Evolutionary conservation across 1,140 invertebrate species (phyloP).

Genomic region (Eriosoma lanigerum): DNA sequence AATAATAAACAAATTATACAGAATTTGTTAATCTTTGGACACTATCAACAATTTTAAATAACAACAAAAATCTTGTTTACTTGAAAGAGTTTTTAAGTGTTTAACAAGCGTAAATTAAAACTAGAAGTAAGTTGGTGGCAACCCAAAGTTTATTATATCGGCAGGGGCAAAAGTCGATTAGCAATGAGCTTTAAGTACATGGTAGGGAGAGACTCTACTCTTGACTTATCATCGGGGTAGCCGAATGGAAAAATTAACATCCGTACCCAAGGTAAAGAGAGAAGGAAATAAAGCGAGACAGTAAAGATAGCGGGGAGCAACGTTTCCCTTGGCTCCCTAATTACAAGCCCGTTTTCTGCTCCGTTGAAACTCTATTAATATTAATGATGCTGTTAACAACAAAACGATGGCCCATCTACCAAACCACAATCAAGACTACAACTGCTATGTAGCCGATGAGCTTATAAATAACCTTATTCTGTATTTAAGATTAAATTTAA

Average conservation of each 20-base stretch:
- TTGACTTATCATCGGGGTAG: constrained; percentile 33
- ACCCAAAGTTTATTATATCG: constrained; percentile 18
- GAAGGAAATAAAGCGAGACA: constrained; percentile 17
- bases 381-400: constrained; percentile 38
- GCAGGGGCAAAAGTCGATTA: constrained; percentile 38
- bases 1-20: too few species aligned
- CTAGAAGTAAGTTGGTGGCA: constrained; percentile 19
- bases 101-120: constrained; percentile 48
- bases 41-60: neutral
- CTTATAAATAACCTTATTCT: constrained; percentile 28
- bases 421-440: constrained; percentile 17
- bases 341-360: constrained; percentile 42
- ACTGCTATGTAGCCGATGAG: constrained; percentile 1
- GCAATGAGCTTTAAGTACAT: constrained; percentile 21
- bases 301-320: neutral
- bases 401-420: constrained; percentile 9
- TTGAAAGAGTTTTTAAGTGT: constrained; percentile 34
- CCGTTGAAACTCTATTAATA: constrained; percentile 43
- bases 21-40: neutral
- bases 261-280: constrained; percentile 9
- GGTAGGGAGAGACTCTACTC: constrained; percentile 6
- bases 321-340: constrained; percentile 30
- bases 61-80: neutral
- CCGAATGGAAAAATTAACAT: constrained; percentile 47
- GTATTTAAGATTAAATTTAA: too few species aligned